A percentile compares a stretch with the other conserved stretches of the same genome.
These are phyloP conservation scores for Venustaconcha ellipsiformis DNA, from an alignment of 1,140 invertebrate genomes.

Conservation along the genomic window DNA sequence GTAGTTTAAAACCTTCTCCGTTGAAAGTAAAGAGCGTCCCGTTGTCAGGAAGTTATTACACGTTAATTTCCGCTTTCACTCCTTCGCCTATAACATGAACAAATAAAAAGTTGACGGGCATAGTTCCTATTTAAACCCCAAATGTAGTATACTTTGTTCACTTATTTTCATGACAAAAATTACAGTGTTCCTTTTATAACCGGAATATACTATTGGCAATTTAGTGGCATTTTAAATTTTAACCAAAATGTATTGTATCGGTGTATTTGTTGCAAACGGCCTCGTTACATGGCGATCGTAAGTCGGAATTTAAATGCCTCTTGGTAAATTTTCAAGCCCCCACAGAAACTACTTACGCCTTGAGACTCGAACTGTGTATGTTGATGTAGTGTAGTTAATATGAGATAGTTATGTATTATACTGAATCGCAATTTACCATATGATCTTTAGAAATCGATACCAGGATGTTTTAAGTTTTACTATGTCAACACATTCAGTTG, in stretches of 20 bases:
- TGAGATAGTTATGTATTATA: too few species aligned
- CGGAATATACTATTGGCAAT: too few species aligned
- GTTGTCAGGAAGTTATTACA: slow-evolving; percentile 41
- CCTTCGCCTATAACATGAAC: slow-evolving; percentile 12
- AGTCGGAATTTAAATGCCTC: slow-evolving; percentile 35
- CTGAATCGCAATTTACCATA: too few species aligned
- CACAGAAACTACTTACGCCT: slow-evolving; percentile 26
- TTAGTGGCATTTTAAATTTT: too few species aligned
- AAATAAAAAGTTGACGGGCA: neutral
- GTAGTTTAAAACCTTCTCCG: neutral
- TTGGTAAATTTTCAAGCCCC: slow-evolving; percentile 22
- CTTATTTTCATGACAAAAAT: too few species aligned
- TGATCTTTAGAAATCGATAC: too few species aligned
- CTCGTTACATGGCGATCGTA: slow-evolving; percentile 20
- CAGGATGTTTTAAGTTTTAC: too few species aligned
- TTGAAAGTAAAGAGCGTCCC: slow-evolving; percentile 11
- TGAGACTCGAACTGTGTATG: too few species aligned
- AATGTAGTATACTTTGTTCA: neutral
- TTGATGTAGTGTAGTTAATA: too few species aligned
- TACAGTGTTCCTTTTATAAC: too few species aligned
- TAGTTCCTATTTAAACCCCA: neutral
- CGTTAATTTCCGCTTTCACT: slow-evolving; percentile 35
- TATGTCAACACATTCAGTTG: too few species aligned
- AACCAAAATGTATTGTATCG: too few species aligned
- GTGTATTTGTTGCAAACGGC: slow-evolving; percentile 13